Evolutionary conservation across 2,888 invertebrate genomes (phyloP), one percentile per base, ranked within the genome.

Genomic region (Brachypalpus laphriformis): DNA sequence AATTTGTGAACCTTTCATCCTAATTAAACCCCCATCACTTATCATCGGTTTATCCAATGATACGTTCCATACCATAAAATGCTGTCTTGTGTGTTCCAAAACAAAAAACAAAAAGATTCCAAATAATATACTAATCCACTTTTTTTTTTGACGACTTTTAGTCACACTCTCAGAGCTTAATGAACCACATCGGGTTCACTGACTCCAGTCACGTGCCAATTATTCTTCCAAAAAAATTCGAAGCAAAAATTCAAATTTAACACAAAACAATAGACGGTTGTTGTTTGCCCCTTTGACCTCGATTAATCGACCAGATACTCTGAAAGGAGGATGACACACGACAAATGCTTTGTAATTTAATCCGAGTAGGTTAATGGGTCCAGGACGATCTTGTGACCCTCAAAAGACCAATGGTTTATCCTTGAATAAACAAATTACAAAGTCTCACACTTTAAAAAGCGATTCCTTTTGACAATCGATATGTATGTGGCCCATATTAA

Each of bases 131-230:
- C 59, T 57, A 47, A 49, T 72, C 59, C 25, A 49, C 14, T 22
- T 72, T 57, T 45, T 22, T 72, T 57, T 45, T n/a, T 31, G 40
- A 16, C 18, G 20, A 47, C 31, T 66, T 66, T 57, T 49, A 45
- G 45, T 45, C 34, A 20, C 70, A 47, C 20, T 42, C 7, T 40
- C n/a, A 9, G 22, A 28, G 18, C 49, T 59, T 40, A 61, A 14
- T 45, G 51, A 63, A 63, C 61, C 7, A 18, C 3, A 2, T 3
- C 6, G 6, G 20, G 51, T 40, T 42, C 63, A n/a, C 42, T 74
- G 63, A 51, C 61, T 4, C 20, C 20, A 2, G 49, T 42, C 54
- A 40, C 18, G 61, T 54, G 61, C 2, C 61, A 71, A 59, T 59
- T 37, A 20, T 14, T 63, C 40, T 51, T 31, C 9, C 25, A 28